These are phyloP conservation scores for Phasia obesa DNA, from an alignment of 2,888 invertebrate genomes.

Conservation along the genomic window DNA sequence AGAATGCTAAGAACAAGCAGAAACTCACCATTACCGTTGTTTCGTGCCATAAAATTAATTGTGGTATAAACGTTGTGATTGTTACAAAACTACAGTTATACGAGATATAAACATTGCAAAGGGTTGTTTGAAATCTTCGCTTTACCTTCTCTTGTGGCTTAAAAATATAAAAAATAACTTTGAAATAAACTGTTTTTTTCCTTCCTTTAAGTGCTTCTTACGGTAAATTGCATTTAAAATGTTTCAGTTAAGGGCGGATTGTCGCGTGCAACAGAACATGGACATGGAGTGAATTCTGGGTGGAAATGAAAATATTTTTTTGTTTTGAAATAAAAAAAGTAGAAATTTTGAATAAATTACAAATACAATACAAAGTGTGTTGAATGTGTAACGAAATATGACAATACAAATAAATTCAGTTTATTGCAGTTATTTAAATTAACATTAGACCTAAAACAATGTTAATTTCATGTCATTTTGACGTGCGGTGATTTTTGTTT, in stretches of 20 bases:
- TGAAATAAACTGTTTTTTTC: slow-evolving; percentile 6
- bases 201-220: slow-evolving; percentile 39
- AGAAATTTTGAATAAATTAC: background rate
- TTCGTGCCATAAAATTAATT: slow-evolving; percentile 1
- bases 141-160: slow-evolving; percentile 3
- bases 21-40: slow-evolving; percentile 42
- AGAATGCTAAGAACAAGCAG: slow-evolving; percentile 14
- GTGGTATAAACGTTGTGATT: slow-evolving; percentile 44
- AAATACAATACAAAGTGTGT: slow-evolving; percentile 4
- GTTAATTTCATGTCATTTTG: no score
- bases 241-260: slow-evolving; percentile 63
- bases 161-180: background rate
- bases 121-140: slow-evolving; percentile 56
- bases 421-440: slow-evolving; percentile 23
- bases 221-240: slow-evolving; percentile 55
- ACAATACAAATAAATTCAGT: background rate
- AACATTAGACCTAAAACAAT: background rate
- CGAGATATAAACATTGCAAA: slow-evolving; percentile 61
- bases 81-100: slow-evolving; percentile 61
- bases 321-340: slow-evolving; percentile 11
- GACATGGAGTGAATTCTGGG: background rate
- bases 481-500: background rate
- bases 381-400: background rate
- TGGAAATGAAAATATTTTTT: slow-evolving; percentile 18
- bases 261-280: slow-evolving; percentile 43